phyloP scores from a whole-genome alignment of 1,140 invertebrate genomes.

The Spodoptera frugiperda region DNA sequence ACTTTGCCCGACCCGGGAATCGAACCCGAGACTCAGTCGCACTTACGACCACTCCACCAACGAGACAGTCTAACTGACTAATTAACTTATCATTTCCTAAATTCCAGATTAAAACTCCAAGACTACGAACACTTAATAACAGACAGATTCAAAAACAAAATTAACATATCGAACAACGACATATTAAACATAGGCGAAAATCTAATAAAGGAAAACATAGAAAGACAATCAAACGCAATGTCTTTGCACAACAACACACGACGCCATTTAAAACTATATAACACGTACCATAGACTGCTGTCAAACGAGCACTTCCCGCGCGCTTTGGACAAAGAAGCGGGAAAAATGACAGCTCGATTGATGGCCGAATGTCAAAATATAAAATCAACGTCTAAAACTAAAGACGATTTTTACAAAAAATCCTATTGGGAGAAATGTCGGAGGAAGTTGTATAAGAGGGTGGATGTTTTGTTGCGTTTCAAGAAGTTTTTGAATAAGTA shows the following conservation, averaged over 20 bases:
- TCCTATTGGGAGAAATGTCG: neutral
- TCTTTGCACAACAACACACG: neutral
- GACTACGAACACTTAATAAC: slow-evolving; percentile 57
- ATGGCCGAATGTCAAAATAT: neutral
- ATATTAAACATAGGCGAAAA: slow-evolving; percentile 7
- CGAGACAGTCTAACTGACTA: too few species aligned
- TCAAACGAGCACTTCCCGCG: neutral
- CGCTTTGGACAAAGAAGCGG: slow-evolving; percentile 16
- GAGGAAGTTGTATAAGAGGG: neutral
- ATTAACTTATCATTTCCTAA: neutral
- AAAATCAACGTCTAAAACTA: too few species aligned
- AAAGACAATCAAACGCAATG: neutral
- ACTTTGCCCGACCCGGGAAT: too few species aligned
- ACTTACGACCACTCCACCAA: too few species aligned
- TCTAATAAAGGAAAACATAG: neutral
- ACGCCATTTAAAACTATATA: neutral
- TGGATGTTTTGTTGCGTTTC: slow-evolving; percentile 58
- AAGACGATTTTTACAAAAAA: neutral
- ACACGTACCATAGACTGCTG: slow-evolving; percentile 28
- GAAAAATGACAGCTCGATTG: slow-evolving; percentile 48
- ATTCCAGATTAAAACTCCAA: slow-evolving; percentile 62
- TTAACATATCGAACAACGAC: slow-evolving; percentile 14
- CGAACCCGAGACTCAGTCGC: too few species aligned
- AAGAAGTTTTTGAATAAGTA: slow-evolving; percentile 66
- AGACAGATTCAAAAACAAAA: neutral